Conservation (phyloP, 2,888 invertebrate genomes). For the Drosophila peninsularis region DNA sequence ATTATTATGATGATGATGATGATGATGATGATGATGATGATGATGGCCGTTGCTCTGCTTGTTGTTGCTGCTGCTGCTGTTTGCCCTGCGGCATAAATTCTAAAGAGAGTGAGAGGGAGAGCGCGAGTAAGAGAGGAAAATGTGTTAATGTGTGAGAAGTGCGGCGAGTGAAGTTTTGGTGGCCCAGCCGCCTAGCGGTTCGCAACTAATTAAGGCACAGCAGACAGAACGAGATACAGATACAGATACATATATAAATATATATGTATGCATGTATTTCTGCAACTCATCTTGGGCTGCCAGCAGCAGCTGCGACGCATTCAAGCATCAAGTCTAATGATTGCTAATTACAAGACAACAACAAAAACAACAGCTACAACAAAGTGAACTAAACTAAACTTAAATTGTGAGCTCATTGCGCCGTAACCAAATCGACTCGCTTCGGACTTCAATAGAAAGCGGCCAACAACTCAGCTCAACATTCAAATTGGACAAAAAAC, state of each 20-base stretch:
- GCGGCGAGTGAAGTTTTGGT: slow-evolving; percentile 28
- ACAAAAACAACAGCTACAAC: slow-evolving; percentile 41
- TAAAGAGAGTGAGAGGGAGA: slow-evolving; percentile 3
- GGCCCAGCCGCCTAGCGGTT: slow-evolving; percentile 67
- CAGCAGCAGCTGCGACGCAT: slow-evolving; percentile 59
- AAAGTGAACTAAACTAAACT: slow-evolving; percentile 22
- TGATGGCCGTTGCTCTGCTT: slow-evolving; percentile 19
- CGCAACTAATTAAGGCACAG: slow-evolving; percentile 73
- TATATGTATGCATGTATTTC: slow-evolving; percentile 17
- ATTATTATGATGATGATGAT: slow-evolving; percentile 59
- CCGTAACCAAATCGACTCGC: slow-evolving; percentile 61
- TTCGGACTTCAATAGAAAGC: slow-evolving; percentile 43
- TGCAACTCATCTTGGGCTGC: slow-evolving; percentile 51
- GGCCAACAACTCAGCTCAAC: slow-evolving; percentile 21
- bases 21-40: slow-evolving; percentile 31
- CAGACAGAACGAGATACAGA: slow-evolving; percentile 50
- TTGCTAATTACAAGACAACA: slow-evolving; percentile 71
- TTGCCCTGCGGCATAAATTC: slow-evolving; percentile 45
- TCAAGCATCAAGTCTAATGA: slow-evolving; percentile 75
- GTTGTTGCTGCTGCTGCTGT: slow-evolving; percentile 20
- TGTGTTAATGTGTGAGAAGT: slow-evolving; percentile 79
- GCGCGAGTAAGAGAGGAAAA: slow-evolving; percentile 38
- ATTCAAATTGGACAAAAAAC: slow-evolving; percentile 37
- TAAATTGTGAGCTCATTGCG: slow-evolving; percentile 65
- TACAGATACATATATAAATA: neutral